phyloP scores from a whole-genome alignment of 1,140 invertebrate species.

The Oncopeltus fasciatus region DNA sequence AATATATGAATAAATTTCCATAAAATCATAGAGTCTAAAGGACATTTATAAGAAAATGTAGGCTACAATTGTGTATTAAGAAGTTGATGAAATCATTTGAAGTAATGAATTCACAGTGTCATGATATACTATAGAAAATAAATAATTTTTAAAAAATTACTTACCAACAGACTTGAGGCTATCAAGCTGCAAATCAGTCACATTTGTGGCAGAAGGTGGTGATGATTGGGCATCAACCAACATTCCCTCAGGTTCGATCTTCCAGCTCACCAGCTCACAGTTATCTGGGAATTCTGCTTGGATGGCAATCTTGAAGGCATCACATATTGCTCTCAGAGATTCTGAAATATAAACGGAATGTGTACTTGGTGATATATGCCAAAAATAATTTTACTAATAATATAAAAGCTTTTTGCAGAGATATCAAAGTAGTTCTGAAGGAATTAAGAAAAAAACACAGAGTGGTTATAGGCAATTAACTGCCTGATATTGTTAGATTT shows the following conservation, averaged over 20 bases:
- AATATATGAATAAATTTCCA: no score
- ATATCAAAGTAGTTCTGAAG: no score
- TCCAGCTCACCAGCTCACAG: not conserved
- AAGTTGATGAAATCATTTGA: not conserved
- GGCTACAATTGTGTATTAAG: no score
- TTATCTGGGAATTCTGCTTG: slow-evolving; percentile 29
- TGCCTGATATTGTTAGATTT: no score
- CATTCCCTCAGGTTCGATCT: not conserved
- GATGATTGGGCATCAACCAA: slow-evolving; percentile 25
- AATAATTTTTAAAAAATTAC: not conserved
- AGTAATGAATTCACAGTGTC: not conserved
- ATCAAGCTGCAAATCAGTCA: slow-evolving; percentile 46
- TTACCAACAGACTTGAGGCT: slow-evolving; percentile 46
- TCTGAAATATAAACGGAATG: slow-evolving; percentile 42
- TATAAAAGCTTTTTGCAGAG: no score
- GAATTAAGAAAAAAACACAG: no score
- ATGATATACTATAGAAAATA: not conserved
- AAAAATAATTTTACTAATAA: no score
- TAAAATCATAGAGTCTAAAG: no score
- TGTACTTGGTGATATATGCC: no score
- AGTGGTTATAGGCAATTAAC: no score
- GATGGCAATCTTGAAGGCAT: slow-evolving; percentile 67
- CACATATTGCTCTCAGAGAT: slow-evolving; percentile 72
- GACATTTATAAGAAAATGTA: no score
- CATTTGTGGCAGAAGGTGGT: slow-evolving; percentile 43